Conservation (phyloP, 2,888 invertebrate species). For the Amphipyra tragopoginis region DNA sequence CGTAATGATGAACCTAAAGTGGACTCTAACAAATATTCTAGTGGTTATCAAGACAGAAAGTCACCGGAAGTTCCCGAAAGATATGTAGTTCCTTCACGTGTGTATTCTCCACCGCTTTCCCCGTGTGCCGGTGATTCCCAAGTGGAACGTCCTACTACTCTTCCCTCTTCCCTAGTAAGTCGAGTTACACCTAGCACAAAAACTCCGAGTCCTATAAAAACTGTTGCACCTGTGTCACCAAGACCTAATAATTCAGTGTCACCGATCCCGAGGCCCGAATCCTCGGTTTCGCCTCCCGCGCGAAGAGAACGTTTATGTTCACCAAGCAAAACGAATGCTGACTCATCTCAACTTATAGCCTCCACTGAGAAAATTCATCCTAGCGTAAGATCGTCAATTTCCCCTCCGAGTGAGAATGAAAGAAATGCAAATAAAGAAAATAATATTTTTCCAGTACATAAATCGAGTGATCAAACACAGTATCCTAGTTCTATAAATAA, state of each 20-base stretch:
- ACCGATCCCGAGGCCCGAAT: conserved; percentile 73
- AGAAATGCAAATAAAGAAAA: conserved; percentile 60
- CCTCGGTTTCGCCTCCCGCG: conserved; percentile 66
- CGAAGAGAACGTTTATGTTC: conserved; percentile 74
- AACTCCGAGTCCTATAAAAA: conserved; percentile 85
- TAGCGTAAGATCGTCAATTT: conserved; percentile 69
- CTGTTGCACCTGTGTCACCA: conserved; percentile 73
- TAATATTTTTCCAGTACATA: conserved; percentile 57
- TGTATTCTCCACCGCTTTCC: conserved; percentile 88
- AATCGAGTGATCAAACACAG: conserved; percentile 64
- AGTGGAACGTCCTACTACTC: conserved; percentile 81
- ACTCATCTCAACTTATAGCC: conserved; percentile 59
- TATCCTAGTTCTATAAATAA: conserved; percentile 63
- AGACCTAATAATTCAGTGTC: conserved; percentile 72
- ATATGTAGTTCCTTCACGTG: conserved; percentile 83
- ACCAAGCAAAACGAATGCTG: conserved; percentile 66
- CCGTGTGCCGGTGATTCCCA: conserved; percentile 91
- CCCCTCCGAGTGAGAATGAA: conserved; percentile 71
- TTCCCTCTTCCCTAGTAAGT: conserved; percentile 80
- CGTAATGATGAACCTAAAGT: conserved; percentile 79
- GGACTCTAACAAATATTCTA: conserved; percentile 77
- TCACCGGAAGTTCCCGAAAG: conserved; percentile 80
- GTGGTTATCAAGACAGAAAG: conserved; percentile 79
- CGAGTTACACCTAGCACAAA: conserved; percentile 78
- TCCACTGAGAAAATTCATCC: conserved; percentile 68